Conservation (phyloP, 2,888 invertebrate species). For the Phania funesta region DNA sequence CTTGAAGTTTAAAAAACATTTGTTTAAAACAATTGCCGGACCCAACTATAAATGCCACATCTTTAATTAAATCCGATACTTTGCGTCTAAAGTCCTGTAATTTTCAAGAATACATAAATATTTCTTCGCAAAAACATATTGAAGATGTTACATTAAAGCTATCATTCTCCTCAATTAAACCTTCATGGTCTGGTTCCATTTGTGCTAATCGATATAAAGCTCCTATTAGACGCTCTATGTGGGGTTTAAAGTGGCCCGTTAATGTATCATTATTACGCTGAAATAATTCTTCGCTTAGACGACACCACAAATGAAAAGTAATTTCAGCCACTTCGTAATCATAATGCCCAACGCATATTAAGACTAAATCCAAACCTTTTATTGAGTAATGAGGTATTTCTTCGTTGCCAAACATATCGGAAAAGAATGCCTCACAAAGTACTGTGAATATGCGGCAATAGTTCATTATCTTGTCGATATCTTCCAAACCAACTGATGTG, state of each 20-base stretch:
- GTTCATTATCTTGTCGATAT: constrained; percentile 95
- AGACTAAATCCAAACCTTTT: constrained; percentile 91
- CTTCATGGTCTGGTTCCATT: constrained; percentile 96
- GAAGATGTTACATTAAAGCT: constrained; percentile 85
- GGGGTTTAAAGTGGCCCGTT: constrained; percentile 92
- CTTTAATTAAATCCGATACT: constrained; percentile 96
- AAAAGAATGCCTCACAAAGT: constrained; percentile 91
- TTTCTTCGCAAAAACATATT: not conserved
- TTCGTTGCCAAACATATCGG: constrained; percentile 87
- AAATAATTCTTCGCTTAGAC: constrained; percentile 95
- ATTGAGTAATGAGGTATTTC: constrained; percentile 87
- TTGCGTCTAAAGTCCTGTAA: constrained; percentile 88
- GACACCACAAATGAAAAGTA: constrained; percentile 98
- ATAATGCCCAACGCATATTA: constrained; percentile 97
- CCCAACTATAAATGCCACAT: constrained; percentile 97
- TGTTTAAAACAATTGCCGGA: constrained; percentile 95
- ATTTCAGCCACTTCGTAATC: constrained; percentile 97
- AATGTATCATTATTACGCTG: constrained; percentile 90
- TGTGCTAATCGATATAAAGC: constrained; percentile 96
- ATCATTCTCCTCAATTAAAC: constrained; percentile 90
- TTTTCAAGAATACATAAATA: not conserved
- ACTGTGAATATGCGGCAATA: constrained; percentile 96
- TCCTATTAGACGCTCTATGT: constrained; percentile 93
- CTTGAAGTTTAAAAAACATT: constrained; percentile 90
- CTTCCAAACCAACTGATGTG: constrained; percentile 94